Evolutionary conservation across 2,888 invertebrate species (phyloP), one percentile per base, ranked within the genome.

Genomic region (Nomada fabriciana): DNA sequence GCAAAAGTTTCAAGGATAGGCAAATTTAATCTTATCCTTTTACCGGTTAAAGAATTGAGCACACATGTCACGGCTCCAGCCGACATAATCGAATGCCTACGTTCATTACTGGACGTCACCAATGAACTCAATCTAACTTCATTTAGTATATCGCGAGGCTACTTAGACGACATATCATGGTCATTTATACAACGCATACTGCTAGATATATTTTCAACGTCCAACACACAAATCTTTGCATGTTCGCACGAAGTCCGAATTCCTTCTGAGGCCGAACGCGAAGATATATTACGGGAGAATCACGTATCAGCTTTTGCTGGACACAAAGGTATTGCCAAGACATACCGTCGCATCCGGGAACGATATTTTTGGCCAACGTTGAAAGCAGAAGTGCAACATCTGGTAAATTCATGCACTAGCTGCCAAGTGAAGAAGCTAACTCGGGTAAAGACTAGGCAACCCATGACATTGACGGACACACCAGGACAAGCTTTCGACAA

Each of bases 321-420:
- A 15, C 83, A 80, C 18, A 76, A 81, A 43, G 83, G 71, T 0
- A 63, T 80, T 1, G 73, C 70, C 0, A 78, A 78, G 65, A 77
- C 76, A 0, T 80, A 73, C 43, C 29, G 75, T n/a, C 59, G 82
- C 11, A 67, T 55, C 5, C 2, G 20, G 9, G 18, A 42, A 1
- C n/a, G 5, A 29, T 67, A 67, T 2, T 55, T 53, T 29, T 80
- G 74, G 77, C n/a, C 43, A 5, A 42, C 23, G 1, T 2, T 65
- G 18, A 76, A 76, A 29, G 29, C 7, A 0, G 59, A 80, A 2
- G 64, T 83, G 7, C 70, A 80, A 42, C 9, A 69, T n/a, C 76
- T 36, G 3, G 63, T 84, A 9, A 20, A 25, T 10, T 23, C 23
- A 23, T 84, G 79, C n/a, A 3, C 13, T 0, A 55, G 61, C 1